Conservation (phyloP, 2,113 vertebrate species). For the Poeciliopsis retropinna region DNA sequence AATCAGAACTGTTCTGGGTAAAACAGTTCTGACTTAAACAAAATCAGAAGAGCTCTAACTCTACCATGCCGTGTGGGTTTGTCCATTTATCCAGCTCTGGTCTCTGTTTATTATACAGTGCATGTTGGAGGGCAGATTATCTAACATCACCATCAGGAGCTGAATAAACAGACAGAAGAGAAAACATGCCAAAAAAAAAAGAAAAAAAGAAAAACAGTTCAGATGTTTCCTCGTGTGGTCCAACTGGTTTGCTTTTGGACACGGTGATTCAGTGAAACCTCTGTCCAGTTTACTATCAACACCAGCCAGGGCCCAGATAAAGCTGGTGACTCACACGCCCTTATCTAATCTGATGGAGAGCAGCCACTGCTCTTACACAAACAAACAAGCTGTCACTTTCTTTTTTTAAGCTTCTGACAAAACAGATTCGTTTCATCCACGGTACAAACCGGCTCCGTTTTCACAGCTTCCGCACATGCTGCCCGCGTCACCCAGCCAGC, state of each 20-base stretch:
- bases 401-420: conserved; percentile 33
- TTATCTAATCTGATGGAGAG: conserved; percentile 43
- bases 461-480: conserved; percentile 7
- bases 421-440: conserved; percentile 8
- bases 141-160: conserved; percentile 30
- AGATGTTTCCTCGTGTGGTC: not conserved
- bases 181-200: not conserved
- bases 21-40: not conserved
- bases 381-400: conserved; percentile 41
- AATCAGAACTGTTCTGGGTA: not conserved
- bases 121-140: conserved; percentile 16
- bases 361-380: conserved; percentile 47
- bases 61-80: conserved; percentile 1
- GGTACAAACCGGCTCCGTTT: not conserved
- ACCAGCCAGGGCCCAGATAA: conserved; percentile 29
- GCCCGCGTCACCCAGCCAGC: not conserved
- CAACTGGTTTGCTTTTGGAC: conserved; percentile 29
- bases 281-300: conserved; percentile 31
- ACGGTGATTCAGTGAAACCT: conserved; percentile 25
- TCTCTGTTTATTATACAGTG: conserved; percentile 16
- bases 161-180: conserved; percentile 7
- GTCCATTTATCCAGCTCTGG: conserved; percentile 16
- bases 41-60: not conserved
- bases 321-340: conserved; percentile 33
- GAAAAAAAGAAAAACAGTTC: conserved; percentile 28